phyloP scores from a whole-genome alignment of 2,797 vertebrate genomes.

The Esox masquinongy region DNA sequence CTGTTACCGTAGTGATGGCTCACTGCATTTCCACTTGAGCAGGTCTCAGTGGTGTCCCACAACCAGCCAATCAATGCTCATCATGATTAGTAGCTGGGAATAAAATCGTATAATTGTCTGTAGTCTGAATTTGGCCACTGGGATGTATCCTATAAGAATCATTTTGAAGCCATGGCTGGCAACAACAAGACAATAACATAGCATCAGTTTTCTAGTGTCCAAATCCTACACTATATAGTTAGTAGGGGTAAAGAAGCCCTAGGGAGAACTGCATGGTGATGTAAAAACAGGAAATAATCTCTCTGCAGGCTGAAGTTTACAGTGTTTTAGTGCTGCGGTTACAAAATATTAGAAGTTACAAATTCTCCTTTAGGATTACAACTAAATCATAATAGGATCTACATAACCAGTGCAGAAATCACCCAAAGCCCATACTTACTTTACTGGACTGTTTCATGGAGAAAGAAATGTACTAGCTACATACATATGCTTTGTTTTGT shows the following conservation, averaged over 20 bases:
- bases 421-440: constrained; percentile 33
- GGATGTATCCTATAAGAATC: constrained; percentile 21
- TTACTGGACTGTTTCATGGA: constrained; percentile 16
- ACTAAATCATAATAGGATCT: constrained; percentile 15
- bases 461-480: constrained; percentile 8
- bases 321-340: constrained; percentile 23
- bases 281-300: neutral
- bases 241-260: neutral
- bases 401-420: constrained; percentile 31
- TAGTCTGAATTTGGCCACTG: constrained; percentile 15
- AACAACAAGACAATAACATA: constrained; percentile 23
- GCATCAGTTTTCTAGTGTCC: constrained; percentile 27
- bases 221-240: constrained; percentile 16
- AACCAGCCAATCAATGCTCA: constrained; percentile 23
- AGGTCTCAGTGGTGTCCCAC: constrained; percentile 64
- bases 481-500: constrained; percentile 3
- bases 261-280: constrained; percentile 18
- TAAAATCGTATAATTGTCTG: constrained; percentile 24
- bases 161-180: constrained; percentile 23
- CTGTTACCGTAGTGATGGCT: constrained; percentile 32
- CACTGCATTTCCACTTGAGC: constrained; percentile 59
- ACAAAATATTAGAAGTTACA: neutral
- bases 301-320: constrained; percentile 29
- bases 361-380: constrained; percentile 23
- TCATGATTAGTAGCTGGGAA: constrained; percentile 16